phyloP scores from a whole-genome alignment of 2,888 invertebrate genomes.

The Pycnomerus fuliginosus region DNA sequence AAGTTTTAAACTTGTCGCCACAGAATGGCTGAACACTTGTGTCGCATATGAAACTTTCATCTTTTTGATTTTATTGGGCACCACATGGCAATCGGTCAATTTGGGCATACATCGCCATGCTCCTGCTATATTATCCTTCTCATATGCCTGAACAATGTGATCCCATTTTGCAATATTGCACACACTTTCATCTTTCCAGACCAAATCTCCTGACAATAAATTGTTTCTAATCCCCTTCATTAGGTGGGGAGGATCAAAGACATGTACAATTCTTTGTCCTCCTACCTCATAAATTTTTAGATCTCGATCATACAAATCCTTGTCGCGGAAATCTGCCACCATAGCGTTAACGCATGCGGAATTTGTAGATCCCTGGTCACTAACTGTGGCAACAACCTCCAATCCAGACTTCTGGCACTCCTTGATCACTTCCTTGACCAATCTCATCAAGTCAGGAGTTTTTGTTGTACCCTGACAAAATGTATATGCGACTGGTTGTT shows the following conservation, averaged over 20 bases:
- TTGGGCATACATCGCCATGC: slow-evolving; percentile 8
- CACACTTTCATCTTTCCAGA: not conserved
- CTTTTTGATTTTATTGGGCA: slow-evolving; percentile 10
- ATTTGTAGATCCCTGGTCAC: slow-evolving; percentile 12
- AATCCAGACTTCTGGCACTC: slow-evolving; percentile 9
- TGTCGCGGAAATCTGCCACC: not conserved
- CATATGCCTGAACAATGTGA: slow-evolving; percentile 9
- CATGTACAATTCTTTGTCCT: slow-evolving; percentile 12
- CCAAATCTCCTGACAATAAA: not conserved
- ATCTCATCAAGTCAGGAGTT: slow-evolving; percentile 2
- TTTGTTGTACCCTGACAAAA: slow-evolving; percentile 8
- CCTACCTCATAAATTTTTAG: slow-evolving; percentile 6
- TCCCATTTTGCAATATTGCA: slow-evolving; percentile 8
- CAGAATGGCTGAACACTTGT: slow-evolving; percentile 16
- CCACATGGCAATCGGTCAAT: slow-evolving; percentile 7
- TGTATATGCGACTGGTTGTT: slow-evolving; percentile 13
- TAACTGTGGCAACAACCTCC: slow-evolving; percentile 9
- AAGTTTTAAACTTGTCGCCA: slow-evolving; percentile 11
- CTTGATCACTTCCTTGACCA: slow-evolving; percentile 2
- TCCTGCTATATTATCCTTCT: slow-evolving; percentile 5
- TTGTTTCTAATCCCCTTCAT: slow-evolving; percentile 1
- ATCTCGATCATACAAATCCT: not conserved
- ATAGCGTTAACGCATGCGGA: slow-evolving; percentile 8
- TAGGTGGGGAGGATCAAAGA: slow-evolving; percentile 12
- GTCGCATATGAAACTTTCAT: slow-evolving; percentile 18